A percentile compares a stretch with the other conserved stretches of the same genome.
Conservation (phyloP, 2,797 vertebrate species). For the Phoebastria nigripes region DNA sequence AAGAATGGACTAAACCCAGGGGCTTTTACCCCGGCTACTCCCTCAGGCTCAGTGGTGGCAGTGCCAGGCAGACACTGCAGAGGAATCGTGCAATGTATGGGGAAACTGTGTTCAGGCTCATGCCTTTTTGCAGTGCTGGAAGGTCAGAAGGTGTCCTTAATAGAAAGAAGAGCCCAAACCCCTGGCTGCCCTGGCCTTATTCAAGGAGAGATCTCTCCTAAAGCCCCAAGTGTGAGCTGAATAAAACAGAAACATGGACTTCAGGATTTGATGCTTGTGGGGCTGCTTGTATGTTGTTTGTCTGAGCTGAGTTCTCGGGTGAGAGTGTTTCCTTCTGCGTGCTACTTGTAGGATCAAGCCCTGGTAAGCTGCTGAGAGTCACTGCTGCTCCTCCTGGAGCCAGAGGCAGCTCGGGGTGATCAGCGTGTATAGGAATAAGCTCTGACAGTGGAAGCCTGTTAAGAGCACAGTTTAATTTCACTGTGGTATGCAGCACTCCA, state of each 20-base stretch:
- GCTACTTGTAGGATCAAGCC: neutral
- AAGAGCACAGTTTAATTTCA: conserved; percentile 14
- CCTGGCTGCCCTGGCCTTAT: neutral
- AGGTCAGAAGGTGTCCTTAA: neutral
- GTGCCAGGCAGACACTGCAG: neutral
- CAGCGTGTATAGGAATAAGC: neutral
- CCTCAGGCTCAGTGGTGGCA: neutral
- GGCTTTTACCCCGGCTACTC: neutral
- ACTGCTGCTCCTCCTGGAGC: neutral
- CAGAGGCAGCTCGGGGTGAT: neutral
- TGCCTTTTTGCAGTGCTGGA: neutral
- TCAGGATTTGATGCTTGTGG: neutral
- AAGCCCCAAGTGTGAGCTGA: neutral
- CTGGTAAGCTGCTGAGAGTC: neutral
- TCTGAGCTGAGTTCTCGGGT: neutral
- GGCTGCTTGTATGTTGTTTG: neutral
- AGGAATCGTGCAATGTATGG: neutral
- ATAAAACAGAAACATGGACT: neutral
- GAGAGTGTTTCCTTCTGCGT: neutral
- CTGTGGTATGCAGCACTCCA: conserved; percentile 45
- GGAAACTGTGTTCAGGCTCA: neutral
- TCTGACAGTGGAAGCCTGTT: conserved; percentile 5
- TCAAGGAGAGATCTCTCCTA: neutral
- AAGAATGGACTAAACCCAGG: neutral
- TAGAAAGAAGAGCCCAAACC: neutral